A percentile compares a stretch with the other conserved stretches of the same genome.
Evolutionary conservation across 2,888 invertebrate species (phyloP).

Genomic region (Melanophora roralis): DNA sequence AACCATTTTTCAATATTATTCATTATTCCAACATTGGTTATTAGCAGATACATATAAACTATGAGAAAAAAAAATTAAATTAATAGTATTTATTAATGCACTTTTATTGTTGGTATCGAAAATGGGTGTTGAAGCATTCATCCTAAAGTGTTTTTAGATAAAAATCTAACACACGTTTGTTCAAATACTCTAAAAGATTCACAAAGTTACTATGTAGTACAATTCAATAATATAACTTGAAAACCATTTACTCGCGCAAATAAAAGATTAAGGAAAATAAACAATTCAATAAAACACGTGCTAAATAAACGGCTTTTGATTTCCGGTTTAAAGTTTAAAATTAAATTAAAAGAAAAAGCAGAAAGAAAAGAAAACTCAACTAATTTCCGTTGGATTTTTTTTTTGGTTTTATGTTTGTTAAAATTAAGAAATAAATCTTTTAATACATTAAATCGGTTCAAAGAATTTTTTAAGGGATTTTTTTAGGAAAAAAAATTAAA

Average conservation of each 20-base stretch:
- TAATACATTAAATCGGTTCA: constrained; percentile 2
- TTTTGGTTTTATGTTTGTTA: neutral
- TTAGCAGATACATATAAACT: neutral
- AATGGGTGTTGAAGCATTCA: constrained; percentile 73
- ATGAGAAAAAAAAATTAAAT: constrained; percentile 27
- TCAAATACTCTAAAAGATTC: constrained; percentile 69
- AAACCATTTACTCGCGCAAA: constrained; percentile 4
- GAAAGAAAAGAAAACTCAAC: constrained; percentile 33
- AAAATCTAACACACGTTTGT: constrained; percentile 70
- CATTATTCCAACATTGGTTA: constrained; percentile 3
- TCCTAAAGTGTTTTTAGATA: constrained; percentile 62
- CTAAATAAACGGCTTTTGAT: constrained; percentile 60
- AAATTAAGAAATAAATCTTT: constrained; percentile 61
- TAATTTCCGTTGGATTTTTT: constrained; percentile 62
- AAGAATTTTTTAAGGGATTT: constrained; percentile 16
- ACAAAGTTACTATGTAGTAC: constrained; percentile 19
- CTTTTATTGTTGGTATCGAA: constrained; percentile 65
- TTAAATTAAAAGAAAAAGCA: constrained; percentile 17
- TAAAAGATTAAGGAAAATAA: constrained; percentile 3
- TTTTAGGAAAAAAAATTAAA: neutral
- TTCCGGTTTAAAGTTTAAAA: constrained; percentile 62
- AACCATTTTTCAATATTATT: constrained; percentile 15
- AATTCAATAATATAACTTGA: constrained; percentile 18
- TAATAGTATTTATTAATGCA: constrained; percentile 48
- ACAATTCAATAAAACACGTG: constrained; percentile 61